These are phyloP conservation scores for Umimayanthus chanpuru DNA, from an alignment of 92 coral and sea anemone species.

Conservation along the genomic window DNA sequence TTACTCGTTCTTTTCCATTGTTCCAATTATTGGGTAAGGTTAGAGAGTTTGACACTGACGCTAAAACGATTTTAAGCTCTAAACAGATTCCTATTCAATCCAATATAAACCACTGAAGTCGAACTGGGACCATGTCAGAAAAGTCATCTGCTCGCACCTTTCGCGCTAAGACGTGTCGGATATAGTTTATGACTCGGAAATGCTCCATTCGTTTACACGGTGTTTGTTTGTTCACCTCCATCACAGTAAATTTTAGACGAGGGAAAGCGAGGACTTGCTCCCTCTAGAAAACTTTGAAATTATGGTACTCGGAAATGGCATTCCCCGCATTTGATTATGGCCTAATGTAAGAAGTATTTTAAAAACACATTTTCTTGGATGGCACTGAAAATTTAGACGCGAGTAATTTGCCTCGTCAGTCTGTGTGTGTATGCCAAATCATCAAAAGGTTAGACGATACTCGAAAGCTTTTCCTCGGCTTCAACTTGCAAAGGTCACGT, in stretches of 20 bases:
- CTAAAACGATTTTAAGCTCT: not conserved
- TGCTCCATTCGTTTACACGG: not conserved
- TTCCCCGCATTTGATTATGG: not conserved
- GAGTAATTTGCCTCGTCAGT: too few relatives aligned
- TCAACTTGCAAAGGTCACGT: not conserved
- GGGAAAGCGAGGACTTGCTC: not conserved
- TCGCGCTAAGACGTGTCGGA: not conserved
- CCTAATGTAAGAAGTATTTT: too few relatives aligned
- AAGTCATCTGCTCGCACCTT: not conserved
- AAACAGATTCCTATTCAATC: not conserved
- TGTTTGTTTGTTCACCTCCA: not conserved
- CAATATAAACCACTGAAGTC: not conserved
- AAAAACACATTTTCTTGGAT: not conserved
- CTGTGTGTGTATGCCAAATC: too few relatives aligned
- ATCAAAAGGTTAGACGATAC: not conserved
- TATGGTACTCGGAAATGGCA: not conserved
- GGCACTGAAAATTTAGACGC: too few relatives aligned
- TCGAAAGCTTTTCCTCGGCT: not conserved
- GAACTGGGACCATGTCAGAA: not conserved
- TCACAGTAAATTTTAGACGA: not conserved
- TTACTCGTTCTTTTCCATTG: not conserved
- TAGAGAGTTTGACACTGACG: not conserved
- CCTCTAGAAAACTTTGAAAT: not conserved
- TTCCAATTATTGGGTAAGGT: not conserved
- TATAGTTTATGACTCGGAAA: too few relatives aligned